phyloP scores from a whole-genome alignment of 1,140 invertebrate species.

The Eulimnadia texana region DNA sequence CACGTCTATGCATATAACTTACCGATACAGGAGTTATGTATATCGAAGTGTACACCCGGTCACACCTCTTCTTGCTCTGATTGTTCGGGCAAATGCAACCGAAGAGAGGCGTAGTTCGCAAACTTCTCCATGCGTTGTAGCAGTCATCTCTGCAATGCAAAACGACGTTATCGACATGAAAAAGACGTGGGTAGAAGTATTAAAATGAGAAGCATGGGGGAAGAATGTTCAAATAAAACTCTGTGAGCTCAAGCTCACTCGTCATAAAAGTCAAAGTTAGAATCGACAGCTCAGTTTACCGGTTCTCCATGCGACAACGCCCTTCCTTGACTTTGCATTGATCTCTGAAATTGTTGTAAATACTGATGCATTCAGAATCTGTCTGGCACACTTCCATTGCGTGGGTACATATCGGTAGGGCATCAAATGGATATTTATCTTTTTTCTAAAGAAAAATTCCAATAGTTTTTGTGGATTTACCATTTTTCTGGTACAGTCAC shows the following conservation, averaged over 20 bases:
- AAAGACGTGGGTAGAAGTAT: background rate
- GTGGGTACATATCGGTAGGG: slow-evolving; percentile 71
- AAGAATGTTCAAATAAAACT: background rate
- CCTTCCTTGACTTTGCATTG: slow-evolving; percentile 67
- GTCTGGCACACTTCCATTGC: slow-evolving; percentile 64
- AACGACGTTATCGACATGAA: background rate
- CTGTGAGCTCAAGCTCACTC: too few relatives aligned
- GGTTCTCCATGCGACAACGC: slow-evolving; percentile 38
- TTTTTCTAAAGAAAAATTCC: slow-evolving; percentile 46
- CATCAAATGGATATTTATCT: slow-evolving; percentile 69
- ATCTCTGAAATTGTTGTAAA: slow-evolving; percentile 67
- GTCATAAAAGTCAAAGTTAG: too few relatives aligned
- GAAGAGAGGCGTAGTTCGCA: slow-evolving; percentile 68
- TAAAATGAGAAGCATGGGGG: too few relatives aligned
- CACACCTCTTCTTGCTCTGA: slow-evolving; percentile 69
- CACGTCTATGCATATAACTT: slow-evolving; percentile 36
- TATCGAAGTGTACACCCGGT: slow-evolving; percentile 65
- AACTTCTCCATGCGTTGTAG: slow-evolving; percentile 64
- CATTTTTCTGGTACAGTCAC: background rate
- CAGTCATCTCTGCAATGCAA: slow-evolving; percentile 51
- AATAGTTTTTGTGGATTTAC: background rate
- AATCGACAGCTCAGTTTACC: background rate
- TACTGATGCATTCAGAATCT: slow-evolving; percentile 49
- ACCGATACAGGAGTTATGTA: slow-evolving; percentile 83
- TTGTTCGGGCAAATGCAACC: slow-evolving; percentile 80